phyloP scores from a whole-genome alignment of 1,140 invertebrate genomes.

The Zaprionus africanus region DNA sequence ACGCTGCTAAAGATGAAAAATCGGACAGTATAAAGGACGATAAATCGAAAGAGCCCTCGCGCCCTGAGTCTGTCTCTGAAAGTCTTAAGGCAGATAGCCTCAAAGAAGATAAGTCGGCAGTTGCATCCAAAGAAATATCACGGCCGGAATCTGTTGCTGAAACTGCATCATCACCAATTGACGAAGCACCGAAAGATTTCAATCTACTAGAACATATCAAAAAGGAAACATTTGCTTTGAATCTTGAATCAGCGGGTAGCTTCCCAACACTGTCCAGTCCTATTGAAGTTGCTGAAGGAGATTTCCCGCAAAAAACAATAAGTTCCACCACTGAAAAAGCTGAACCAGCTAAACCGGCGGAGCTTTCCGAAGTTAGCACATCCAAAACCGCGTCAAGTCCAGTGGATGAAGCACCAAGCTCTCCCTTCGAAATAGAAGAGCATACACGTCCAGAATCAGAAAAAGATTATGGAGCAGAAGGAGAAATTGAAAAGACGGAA shows the following conservation, averaged over 20 bases:
- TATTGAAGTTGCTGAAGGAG: constrained; percentile 69
- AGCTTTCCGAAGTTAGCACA: constrained; percentile 26
- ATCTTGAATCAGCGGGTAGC: constrained; percentile 28
- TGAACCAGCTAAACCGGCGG: constrained; percentile 35
- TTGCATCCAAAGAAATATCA: constrained; percentile 56
- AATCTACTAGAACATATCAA: constrained; percentile 28
- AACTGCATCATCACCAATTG: constrained; percentile 63
- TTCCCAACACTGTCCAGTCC: constrained; percentile 70
- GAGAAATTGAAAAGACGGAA: not conserved
- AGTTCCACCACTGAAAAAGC: not conserved
- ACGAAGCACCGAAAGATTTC: constrained; percentile 54
- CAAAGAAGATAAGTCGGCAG: constrained; percentile 46
- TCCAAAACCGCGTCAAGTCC: constrained; percentile 59
- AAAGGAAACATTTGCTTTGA: constrained; percentile 28
- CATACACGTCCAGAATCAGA: constrained; percentile 2
- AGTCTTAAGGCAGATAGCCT: not conserved
- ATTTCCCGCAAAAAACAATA: constrained; percentile 41
- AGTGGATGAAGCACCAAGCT: constrained; percentile 57
- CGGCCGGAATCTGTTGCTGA: constrained; percentile 52
- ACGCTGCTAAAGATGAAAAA: constrained; percentile 28
- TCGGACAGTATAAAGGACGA: not conserved
- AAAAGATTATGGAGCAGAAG: not conserved
- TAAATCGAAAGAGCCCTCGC: too few species aligned
- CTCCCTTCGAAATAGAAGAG: constrained; percentile 15
- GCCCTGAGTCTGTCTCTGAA: not conserved